Conservation (phyloP, 2,797 vertebrate genomes). For the Potorous gilbertii region DNA sequence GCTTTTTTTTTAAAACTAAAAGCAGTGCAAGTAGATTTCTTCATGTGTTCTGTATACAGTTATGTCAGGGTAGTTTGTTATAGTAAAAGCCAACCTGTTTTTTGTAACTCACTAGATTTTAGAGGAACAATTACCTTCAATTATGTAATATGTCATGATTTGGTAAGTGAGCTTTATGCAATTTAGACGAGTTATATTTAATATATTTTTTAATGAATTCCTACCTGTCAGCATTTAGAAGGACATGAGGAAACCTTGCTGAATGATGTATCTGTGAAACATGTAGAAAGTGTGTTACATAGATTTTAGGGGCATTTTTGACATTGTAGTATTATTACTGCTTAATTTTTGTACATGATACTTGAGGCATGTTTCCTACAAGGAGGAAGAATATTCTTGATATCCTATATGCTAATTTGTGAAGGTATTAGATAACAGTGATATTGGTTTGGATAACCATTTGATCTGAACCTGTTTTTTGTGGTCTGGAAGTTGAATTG, state of each 20-base stretch:
- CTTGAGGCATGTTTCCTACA: conserved; percentile 46
- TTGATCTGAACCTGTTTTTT: conserved; percentile 46
- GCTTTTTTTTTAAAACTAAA: conserved; percentile 55
- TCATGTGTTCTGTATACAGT: conserved; percentile 50
- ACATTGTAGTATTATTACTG: neutral
- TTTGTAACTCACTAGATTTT: conserved; percentile 2
- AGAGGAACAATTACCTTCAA: neutral
- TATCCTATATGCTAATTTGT: neutral
- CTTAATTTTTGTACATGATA: conserved; percentile 45
- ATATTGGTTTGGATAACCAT: neutral
- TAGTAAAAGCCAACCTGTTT: conserved; percentile 56
- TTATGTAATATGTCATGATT: neutral
- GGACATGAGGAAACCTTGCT: conserved; percentile 38
- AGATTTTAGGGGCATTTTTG: conserved; percentile 10
- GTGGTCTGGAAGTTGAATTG: conserved; percentile 45
- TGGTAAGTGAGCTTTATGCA: neutral
- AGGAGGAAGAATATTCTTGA: conserved; percentile 24
- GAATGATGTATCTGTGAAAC: conserved; percentile 26
- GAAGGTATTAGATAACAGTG: neutral
- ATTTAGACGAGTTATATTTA: conserved; percentile 26
- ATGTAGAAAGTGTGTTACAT: conserved; percentile 38
- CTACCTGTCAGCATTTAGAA: neutral
- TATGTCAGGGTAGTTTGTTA: conserved; percentile 47
- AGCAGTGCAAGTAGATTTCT: conserved; percentile 43
- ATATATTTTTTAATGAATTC: conserved; percentile 40